Conservation (phyloP, 2,797 vertebrate genomes). For the Ctenopoma kingsleyae region DNA sequence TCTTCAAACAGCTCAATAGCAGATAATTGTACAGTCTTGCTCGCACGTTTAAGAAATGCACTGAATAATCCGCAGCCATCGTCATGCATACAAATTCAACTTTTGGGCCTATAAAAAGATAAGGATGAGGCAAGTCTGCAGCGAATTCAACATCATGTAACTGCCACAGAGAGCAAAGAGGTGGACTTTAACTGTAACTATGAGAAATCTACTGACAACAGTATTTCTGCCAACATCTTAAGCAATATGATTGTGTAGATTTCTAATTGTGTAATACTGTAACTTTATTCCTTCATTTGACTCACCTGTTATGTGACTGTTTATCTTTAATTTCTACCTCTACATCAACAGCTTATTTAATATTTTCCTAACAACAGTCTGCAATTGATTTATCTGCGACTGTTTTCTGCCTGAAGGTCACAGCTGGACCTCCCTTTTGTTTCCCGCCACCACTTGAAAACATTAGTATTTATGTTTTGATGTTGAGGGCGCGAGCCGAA, state of each 20-base stretch:
- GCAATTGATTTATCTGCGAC: conserved; percentile 25
- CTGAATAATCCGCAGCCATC: conserved; percentile 43
- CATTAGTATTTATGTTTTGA: conserved; percentile 59
- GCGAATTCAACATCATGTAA: conserved; percentile 12
- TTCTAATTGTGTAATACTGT: neutral
- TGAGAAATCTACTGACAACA: too few relatives aligned
- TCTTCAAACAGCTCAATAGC: conserved; percentile 32
- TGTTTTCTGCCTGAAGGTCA: conserved; percentile 20
- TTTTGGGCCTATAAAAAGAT: conserved; percentile 41
- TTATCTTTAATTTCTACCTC: neutral
- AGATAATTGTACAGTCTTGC: conserved; percentile 47
- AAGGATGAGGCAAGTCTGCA: conserved; percentile 24
- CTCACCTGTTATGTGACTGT: too few relatives aligned
- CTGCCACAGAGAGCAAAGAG: neutral
- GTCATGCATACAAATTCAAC: conserved; percentile 48
- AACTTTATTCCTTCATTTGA: neutral
- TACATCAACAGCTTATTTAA: neutral
- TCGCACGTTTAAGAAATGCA: conserved; percentile 37
- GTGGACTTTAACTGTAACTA: neutral
- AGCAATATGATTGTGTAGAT: neutral
- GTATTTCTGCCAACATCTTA: neutral
- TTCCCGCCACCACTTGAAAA: conserved; percentile 48
- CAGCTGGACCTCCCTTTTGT: neutral
- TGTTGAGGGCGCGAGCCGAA: conserved; percentile 69
- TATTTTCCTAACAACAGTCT: neutral